A percentile compares a stretch with the other conserved stretches of the same genome.
These are phyloP conservation scores for Electrona antarctica DNA, from an alignment of 2,113 vertebrate genomes.

Conservation along the genomic window DNA sequence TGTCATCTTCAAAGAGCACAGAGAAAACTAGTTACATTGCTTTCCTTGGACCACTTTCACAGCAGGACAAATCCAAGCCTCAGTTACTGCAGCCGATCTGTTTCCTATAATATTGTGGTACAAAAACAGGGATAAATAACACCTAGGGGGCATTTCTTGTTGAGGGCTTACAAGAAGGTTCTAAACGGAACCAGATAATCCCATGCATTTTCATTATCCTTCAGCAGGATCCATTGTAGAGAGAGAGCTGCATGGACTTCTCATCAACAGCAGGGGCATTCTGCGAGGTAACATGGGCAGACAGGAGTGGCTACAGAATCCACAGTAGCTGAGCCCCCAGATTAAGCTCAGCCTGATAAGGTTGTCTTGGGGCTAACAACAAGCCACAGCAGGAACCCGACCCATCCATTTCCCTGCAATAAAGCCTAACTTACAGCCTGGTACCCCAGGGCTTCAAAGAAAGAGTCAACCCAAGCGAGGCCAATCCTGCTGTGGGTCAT, in stretches of 20 bases:
- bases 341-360: conserved; percentile 64
- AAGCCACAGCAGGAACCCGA: conserved; percentile 72
- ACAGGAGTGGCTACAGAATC: conserved; percentile 57
- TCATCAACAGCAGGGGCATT: conserved; percentile 47
- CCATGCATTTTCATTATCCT: conserved; percentile 49
- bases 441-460: conserved; percentile 73
- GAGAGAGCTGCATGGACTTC: conserved; percentile 25
- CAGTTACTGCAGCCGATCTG: conserved; percentile 53
- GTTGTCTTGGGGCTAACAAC: conserved; percentile 68
- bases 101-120: conserved; percentile 58
- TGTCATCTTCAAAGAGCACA: conserved; percentile 47
- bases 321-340: conserved; percentile 52
- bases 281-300: conserved; percentile 18
- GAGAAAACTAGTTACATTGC: conserved; percentile 24
- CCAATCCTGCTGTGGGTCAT: conserved; percentile 62
- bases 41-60: conserved; percentile 47
- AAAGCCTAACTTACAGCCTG: conserved; percentile 66
- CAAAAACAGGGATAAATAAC: conserved; percentile 45
- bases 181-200: conserved; percentile 60
- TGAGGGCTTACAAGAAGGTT: conserved; percentile 56
- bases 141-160: conserved; percentile 39
- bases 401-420: conserved; percentile 76
- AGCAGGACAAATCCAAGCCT: conserved; percentile 56
- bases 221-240: conserved; percentile 53
- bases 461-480: conserved; percentile 22